A percentile compares a stretch with the other conserved stretches of the same genome.
phyloP scores from a whole-genome alignment of 2,888 invertebrate species.

The Drosophila bunnanda region DNA sequence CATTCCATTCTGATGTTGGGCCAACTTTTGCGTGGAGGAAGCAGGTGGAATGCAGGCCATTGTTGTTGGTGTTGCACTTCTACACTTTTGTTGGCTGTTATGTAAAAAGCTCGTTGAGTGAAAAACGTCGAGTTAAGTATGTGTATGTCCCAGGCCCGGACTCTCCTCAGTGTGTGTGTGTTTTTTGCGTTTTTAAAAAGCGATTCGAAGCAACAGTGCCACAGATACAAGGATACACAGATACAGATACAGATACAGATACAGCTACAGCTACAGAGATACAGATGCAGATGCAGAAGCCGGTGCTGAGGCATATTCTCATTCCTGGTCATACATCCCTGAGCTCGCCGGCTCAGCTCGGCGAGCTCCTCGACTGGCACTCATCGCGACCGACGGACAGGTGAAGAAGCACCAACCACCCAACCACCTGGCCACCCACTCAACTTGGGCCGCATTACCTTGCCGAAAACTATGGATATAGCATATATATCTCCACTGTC shows the following conservation, averaged over 20 bases:
- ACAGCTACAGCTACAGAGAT: too few relatives aligned
- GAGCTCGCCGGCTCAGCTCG: conserved; percentile 51
- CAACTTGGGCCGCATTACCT: conserved; percentile 56
- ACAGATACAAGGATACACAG: conserved; percentile 24
- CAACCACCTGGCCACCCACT: conserved; percentile 22
- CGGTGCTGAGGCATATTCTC: conserved; percentile 6
- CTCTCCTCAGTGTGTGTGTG: conserved; percentile 49
- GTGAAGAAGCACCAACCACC: conserved; percentile 35
- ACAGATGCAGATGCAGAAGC: neutral
- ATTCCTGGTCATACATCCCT: conserved; percentile 18
- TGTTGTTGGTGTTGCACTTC: conserved; percentile 72
- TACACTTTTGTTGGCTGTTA: conserved; percentile 69
- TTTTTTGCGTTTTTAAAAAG: conserved; percentile 47
- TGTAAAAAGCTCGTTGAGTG: conserved; percentile 77
- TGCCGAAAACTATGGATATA: conserved; percentile 58
- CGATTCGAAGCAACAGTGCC: conserved; percentile 56
- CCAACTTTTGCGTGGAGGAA: conserved; percentile 69
- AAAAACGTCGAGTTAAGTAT: conserved; percentile 80
- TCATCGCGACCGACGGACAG: conserved; percentile 67
- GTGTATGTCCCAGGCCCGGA: conserved; percentile 37
- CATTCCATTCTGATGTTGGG: conserved; percentile 63
- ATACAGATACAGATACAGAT: too few relatives aligned
- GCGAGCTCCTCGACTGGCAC: conserved; percentile 74
- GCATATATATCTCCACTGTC: neutral
- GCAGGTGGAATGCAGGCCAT: conserved; percentile 42